A percentile compares a stretch with the other conserved stretches of the same genome.
These are phyloP conservation scores for Brachyptera putata DNA, from an alignment of 2,888 invertebrate species.

Conservation along the genomic window DNA sequence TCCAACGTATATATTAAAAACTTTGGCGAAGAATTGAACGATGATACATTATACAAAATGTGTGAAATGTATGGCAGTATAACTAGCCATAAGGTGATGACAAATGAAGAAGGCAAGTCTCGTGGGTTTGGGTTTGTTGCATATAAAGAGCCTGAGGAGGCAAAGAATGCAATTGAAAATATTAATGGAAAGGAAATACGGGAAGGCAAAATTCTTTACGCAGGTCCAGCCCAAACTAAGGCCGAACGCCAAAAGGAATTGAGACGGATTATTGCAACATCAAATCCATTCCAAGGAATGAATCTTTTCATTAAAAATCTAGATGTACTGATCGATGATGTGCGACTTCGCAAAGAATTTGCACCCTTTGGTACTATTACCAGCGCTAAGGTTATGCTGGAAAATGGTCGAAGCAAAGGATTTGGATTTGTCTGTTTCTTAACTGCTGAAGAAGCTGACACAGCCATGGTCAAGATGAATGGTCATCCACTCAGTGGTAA, in stretches of 20 bases:
- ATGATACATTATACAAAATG: constrained; percentile 49
- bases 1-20: constrained; percentile 63
- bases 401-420: constrained; percentile 52
- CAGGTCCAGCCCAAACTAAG: constrained; percentile 60
- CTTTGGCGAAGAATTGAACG: constrained; percentile 53
- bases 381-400: constrained; percentile 62
- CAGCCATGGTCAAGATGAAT: constrained; percentile 69
- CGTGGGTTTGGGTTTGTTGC: constrained; percentile 61
- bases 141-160: constrained; percentile 54
- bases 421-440: constrained; percentile 71
- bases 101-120: constrained; percentile 45
- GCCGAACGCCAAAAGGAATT: constrained; percentile 56
- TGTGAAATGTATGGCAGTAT: constrained; percentile 50
- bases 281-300: constrained; percentile 56
- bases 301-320: constrained; percentile 70
- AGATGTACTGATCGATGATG: constrained; percentile 65
- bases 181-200: constrained; percentile 47
- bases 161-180: constrained; percentile 51
- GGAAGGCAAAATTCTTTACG: constrained; percentile 46
- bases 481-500: constrained; percentile 63
- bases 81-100: constrained; percentile 47
- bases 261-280: constrained; percentile 53
- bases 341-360: constrained; percentile 59
- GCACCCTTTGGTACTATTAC: constrained; percentile 64
- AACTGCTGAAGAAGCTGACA: constrained; percentile 64